These are phyloP conservation scores for Pollenia angustigena DNA, from an alignment of 2,888 invertebrate species.

Conservation along the genomic window DNA sequence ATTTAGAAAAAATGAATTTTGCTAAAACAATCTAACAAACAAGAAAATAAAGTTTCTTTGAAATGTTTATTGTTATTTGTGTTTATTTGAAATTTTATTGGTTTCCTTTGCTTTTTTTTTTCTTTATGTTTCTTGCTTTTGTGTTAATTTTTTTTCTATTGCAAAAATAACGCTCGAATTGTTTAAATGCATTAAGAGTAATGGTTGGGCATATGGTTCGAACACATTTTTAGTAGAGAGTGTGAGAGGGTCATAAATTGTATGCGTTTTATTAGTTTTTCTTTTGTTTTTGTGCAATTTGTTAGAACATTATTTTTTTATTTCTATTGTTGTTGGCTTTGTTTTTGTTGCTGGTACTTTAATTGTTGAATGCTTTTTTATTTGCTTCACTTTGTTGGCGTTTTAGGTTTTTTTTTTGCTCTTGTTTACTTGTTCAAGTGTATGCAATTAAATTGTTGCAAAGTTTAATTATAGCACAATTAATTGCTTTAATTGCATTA, in stretches of 20 bases:
- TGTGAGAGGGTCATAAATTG: slow-evolving; percentile 51
- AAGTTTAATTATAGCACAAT: slow-evolving; percentile 68
- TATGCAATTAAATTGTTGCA: slow-evolving; percentile 67
- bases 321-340: slow-evolving; percentile 22
- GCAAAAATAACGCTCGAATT: slow-evolving; percentile 28
- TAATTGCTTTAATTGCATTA: slow-evolving; percentile 71
- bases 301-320: slow-evolving; percentile 7
- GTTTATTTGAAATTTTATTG: slow-evolving; percentile 62
- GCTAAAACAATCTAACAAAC: slow-evolving; percentile 35
- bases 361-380: slow-evolving; percentile 21
- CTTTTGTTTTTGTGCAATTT: slow-evolving; percentile 44
- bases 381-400: slow-evolving; percentile 2
- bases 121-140: not conserved
- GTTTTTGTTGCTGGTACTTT: slow-evolving; percentile 17
- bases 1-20: slow-evolving; percentile 20
- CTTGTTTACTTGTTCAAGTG: slow-evolving; percentile 47
- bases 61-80: slow-evolving; percentile 54
- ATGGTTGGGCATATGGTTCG: slow-evolving; percentile 2
- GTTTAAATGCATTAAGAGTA: slow-evolving; percentile 34
- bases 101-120: slow-evolving; percentile 34
- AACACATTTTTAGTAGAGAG: not conserved
- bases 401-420: slow-evolving; percentile 8
- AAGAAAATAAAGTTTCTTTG: slow-evolving; percentile 41
- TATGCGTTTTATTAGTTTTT: slow-evolving; percentile 42
- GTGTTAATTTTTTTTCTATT: slow-evolving; percentile 8